Evolutionary conservation across 2,888 invertebrate species (phyloP).

Genomic region (Mellilla xanthometata): DNA sequence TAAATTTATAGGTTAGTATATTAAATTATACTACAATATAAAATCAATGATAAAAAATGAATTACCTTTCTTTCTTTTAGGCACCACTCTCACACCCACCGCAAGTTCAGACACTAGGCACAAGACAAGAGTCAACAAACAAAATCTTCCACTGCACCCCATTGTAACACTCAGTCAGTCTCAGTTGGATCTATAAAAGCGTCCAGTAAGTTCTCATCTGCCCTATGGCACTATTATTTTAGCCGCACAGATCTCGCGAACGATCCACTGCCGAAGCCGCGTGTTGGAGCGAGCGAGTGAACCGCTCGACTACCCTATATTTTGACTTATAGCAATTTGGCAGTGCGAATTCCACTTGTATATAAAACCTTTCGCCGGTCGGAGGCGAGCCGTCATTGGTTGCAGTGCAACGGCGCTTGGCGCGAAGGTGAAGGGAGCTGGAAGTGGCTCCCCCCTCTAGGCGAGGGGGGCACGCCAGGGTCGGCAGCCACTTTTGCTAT

Average conservation of each 20-base stretch:
- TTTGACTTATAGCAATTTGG: slow-evolving; percentile 84
- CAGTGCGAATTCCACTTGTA: slow-evolving; percentile 83
- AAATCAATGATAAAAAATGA: slow-evolving; percentile 10
- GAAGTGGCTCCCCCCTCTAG: slow-evolving; percentile 53
- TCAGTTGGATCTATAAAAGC: slow-evolving; percentile 46
- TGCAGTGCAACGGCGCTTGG: slow-evolving; percentile 56
- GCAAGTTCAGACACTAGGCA: slow-evolving; percentile 77
- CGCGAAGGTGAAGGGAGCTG: slow-evolving; percentile 76
- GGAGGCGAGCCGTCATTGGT: slow-evolving; percentile 77
- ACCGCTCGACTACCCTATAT: slow-evolving; percentile 84
- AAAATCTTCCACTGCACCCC: slow-evolving; percentile 79
- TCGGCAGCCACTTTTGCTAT: slow-evolving; percentile 80
- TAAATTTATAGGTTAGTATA: neutral
- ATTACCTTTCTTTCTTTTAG: slow-evolving; percentile 83
- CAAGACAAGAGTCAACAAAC: slow-evolving; percentile 76
- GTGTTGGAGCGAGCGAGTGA: slow-evolving; percentile 58
- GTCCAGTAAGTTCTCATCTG: slow-evolving; percentile 63
- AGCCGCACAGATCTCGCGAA: slow-evolving; percentile 50
- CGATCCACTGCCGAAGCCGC: slow-evolving; percentile 25
- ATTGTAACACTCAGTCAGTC: slow-evolving; percentile 51
- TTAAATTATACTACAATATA: slow-evolving; percentile 3
- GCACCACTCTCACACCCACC: slow-evolving; percentile 80
- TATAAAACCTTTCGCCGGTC: slow-evolving; percentile 86
- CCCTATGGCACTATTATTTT: slow-evolving; percentile 48
- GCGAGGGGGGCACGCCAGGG: slow-evolving; percentile 68